Evolutionary conservation across 2,797 vertebrate genomes (phyloP).

Genomic region (Podarcis lilfordi): DNA sequence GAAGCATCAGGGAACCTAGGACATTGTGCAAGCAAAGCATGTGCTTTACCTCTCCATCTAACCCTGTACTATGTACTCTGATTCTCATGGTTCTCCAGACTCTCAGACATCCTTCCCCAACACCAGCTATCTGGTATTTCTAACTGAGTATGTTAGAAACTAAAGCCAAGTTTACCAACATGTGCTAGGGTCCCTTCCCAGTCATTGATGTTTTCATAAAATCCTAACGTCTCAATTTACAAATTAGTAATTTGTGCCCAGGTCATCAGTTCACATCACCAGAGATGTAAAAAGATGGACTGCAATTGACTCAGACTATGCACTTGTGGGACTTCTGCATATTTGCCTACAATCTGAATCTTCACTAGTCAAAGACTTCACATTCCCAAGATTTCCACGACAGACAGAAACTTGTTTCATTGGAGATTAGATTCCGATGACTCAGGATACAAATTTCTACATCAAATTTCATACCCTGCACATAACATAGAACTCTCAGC

Average conservation of each 20-base stretch:
- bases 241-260: background rate
- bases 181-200: background rate
- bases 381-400: background rate
- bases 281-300: background rate
- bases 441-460: background rate
- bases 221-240: background rate
- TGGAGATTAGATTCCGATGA: background rate
- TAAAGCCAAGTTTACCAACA: background rate
- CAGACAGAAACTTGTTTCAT: background rate
- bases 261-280: background rate
- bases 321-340: background rate
- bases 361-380: background rate
- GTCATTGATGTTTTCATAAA: background rate
- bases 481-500: background rate
- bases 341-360: background rate
- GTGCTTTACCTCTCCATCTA: background rate
- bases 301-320: background rate
- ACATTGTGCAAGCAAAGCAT: background rate
- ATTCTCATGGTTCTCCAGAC: background rate
- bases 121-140: background rate
- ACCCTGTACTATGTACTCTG: background rate
- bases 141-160: background rate
- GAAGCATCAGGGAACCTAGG: background rate
- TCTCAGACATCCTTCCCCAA: background rate
- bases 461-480: background rate